phyloP scores from a whole-genome alignment of 2,888 invertebrate genomes.

The Monochamus alternatus region DNA sequence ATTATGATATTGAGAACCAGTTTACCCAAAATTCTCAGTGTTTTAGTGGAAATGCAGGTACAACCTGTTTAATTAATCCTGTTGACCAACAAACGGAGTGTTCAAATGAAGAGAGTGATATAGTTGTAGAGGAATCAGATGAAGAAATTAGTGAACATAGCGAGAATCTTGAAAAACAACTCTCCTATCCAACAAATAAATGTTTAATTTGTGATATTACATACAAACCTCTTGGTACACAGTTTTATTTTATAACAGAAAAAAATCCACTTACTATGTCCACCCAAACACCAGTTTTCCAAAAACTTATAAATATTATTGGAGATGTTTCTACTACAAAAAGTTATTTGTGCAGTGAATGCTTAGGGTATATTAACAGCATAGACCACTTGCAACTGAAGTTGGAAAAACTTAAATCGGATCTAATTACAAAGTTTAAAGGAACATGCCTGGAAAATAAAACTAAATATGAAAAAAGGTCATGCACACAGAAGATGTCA shows the following conservation, averaged over 20 bases:
- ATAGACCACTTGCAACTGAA: slow-evolving; percentile 69
- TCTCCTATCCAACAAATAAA: slow-evolving; percentile 56
- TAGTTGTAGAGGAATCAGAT: slow-evolving; percentile 69
- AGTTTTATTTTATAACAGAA: slow-evolving; percentile 67
- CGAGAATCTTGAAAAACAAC: slow-evolving; percentile 58
- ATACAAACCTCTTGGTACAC: slow-evolving; percentile 64
- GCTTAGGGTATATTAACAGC: slow-evolving; percentile 68
- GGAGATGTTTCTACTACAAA: slow-evolving; percentile 55
- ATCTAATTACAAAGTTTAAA: slow-evolving; percentile 63
- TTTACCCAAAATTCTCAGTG: slow-evolving; percentile 39
- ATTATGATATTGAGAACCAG: slow-evolving; percentile 46
- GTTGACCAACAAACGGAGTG: slow-evolving; percentile 62
- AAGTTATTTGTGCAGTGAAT: slow-evolving; percentile 67
- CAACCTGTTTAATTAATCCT: slow-evolving; percentile 43
- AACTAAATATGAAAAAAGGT: slow-evolving; percentile 37
- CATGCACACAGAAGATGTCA: background rate
- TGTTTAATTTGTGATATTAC: slow-evolving; percentile 67
- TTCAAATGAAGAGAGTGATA: slow-evolving; percentile 68
- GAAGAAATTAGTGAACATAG: slow-evolving; percentile 63
- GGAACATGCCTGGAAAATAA: slow-evolving; percentile 59
- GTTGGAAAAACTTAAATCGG: slow-evolving; percentile 62
- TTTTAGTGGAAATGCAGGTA: slow-evolving; percentile 31
- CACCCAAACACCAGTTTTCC: slow-evolving; percentile 65
- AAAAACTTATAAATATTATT: slow-evolving; percentile 62
- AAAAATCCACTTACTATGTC: slow-evolving; percentile 68